Base-by-base conservation (phyloP, 2,113 vertebrate genomes). In the Vidua chalybeata region DNA sequence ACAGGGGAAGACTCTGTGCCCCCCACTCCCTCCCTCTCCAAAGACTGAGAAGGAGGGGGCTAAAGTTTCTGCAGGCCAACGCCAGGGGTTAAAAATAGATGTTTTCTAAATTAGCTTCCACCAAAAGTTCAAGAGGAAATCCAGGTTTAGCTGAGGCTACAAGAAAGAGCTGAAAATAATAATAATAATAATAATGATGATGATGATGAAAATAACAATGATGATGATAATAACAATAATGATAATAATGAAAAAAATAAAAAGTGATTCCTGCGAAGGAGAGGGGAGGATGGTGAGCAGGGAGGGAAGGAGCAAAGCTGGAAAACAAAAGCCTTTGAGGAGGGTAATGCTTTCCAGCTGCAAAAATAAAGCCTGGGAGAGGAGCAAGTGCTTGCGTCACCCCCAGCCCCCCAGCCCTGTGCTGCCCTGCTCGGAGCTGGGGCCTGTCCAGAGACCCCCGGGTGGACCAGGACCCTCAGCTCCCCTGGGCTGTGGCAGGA, bases 341-440 rank as follows among this genome's bases (percentile, higher is more conserved):
- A 94, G 84, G 39, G 51, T 96, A 97, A 97, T 97, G 94, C 82
- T 87, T 97, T 94, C 97, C 97, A 97, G 97, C 97, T 97, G 97
- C 93, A 93, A 96, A 97, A 97, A 96, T 94, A 97, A 90, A 92
- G 95, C 83, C 59, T 30, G 73, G 76, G 94, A 96, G 92, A 87
- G 52, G 74, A 90, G 64, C 85, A 69, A 80, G 79, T 52, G 86
- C 67, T 89, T 87, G 95, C 81, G 31, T 97, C 94, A 94, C 54
- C 73, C 80, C 37, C 79, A 51, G 49, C 71, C 33, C 59, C 55
- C n/a, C 0, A 0, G 76, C 85, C 62, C 69, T 15, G 64, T 0
- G 2, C 55, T 87, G 79, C 62, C 68, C 80, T 0, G 31, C 46
- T 43, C 6, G 0, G 78, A 46, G 43, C 78, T 49, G 71, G 82